phyloP scores from a whole-genome alignment of 1,140 invertebrate genomes.

The Halesus radiatus region DNA sequence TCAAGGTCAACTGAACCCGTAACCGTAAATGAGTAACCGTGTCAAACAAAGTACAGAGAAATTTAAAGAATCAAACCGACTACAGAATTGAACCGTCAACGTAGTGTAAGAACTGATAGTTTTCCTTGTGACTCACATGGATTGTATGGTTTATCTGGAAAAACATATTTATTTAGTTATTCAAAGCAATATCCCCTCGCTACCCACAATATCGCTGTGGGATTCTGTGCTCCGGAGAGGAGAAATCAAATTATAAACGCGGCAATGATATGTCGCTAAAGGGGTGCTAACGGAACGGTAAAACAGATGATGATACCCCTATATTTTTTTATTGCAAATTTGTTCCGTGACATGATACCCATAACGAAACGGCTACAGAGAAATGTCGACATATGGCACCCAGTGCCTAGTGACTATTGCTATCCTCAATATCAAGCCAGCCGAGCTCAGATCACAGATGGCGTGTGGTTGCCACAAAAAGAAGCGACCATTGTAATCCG shows the following conservation, averaged over 20 bases:
- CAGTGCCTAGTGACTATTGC: neutral
- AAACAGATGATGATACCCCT: slow-evolving; percentile 11
- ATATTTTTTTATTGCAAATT: slow-evolving; percentile 44
- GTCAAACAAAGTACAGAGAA: too few species aligned
- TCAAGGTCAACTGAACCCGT: too few species aligned
- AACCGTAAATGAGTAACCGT: too few species aligned
- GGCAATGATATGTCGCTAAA: neutral
- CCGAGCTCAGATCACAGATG: slow-evolving; percentile 45
- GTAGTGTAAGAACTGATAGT: too few species aligned
- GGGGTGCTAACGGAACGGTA: slow-evolving; percentile 13
- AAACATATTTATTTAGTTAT: too few species aligned
- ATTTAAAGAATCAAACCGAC: too few species aligned
- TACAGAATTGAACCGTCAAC: too few species aligned
- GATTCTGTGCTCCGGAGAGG: neutral
- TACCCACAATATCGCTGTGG: too few species aligned
- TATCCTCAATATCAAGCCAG: slow-evolving; percentile 6
- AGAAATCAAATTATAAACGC: slow-evolving; percentile 2
- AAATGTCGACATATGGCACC: slow-evolving; percentile 51
- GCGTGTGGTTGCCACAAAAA: slow-evolving; percentile 51
- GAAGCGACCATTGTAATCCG: slow-evolving; percentile 42
- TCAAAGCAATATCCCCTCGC: too few species aligned
- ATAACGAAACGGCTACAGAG: slow-evolving; percentile 28
- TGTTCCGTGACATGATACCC: slow-evolving; percentile 37
- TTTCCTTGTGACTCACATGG: too few species aligned
- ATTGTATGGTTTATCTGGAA: too few species aligned